Percentiles rank a stretch among this genome's conserved stretches.
These are phyloP conservation scores for Chlamydotis undulata DNA, from an alignment of 2,113 vertebrate genomes.

Conservation along the genomic window DNA sequence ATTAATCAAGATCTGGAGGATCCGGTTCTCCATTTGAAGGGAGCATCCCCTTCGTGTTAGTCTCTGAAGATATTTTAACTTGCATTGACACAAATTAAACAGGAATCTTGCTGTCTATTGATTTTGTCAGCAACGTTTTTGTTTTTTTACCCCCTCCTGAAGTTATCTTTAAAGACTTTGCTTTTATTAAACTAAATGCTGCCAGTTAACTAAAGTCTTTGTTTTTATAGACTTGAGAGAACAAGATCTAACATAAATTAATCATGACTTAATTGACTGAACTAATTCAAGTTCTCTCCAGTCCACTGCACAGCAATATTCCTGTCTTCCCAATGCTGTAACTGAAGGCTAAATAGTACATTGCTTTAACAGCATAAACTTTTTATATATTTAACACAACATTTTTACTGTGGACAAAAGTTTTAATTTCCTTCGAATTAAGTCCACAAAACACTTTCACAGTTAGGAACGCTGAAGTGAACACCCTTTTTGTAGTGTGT, in stretches of 20 bases:
- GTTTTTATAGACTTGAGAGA: conserved; percentile 76
- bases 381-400: neutral
- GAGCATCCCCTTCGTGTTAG: neutral
- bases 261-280: conserved; percentile 84
- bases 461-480: neutral
- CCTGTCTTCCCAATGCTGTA: conserved; percentile 57
- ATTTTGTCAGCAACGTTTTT: conserved; percentile 43
- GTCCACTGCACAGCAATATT: conserved; percentile 72
- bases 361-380: conserved; percentile 27
- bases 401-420: conserved; percentile 30
- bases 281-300: conserved; percentile 75
- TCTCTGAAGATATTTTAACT: conserved; percentile 37
- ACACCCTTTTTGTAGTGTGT: neutral
- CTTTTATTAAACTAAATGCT: conserved; percentile 78
- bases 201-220: conserved; percentile 71
- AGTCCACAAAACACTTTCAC: conserved; percentile 8
- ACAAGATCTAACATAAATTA: conserved; percentile 78
- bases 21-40: neutral
- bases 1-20: neutral
- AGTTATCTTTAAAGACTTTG: conserved; percentile 73
- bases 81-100: conserved; percentile 62
- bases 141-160: conserved; percentile 1
- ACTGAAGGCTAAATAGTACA: conserved; percentile 65
- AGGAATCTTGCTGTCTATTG: conserved; percentile 59
- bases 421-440: conserved; percentile 67